Conservation (phyloP, 1,140 invertebrate genomes). For the Cotesia chilonis region DNA sequence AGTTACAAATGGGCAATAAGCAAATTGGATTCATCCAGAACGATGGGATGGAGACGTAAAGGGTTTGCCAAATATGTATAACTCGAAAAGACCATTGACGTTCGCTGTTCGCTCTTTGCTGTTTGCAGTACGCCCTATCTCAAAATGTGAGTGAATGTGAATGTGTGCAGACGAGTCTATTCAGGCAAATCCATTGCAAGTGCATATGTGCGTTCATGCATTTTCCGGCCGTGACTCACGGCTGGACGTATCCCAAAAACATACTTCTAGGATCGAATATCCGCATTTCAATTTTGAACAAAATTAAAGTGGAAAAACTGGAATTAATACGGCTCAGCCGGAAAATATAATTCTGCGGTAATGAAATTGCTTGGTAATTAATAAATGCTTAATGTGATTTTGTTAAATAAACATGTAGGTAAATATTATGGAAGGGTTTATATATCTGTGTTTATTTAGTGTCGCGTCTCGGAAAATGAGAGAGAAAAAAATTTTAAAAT, state of each 20-base stretch:
- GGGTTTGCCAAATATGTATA: conserved; percentile 50
- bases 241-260: conserved; percentile 46
- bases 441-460: no score
- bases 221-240: conserved; percentile 34
- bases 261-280: conserved; percentile 37
- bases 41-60: conserved; percentile 28
- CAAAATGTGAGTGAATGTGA: conserved; percentile 17
- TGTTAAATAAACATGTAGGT: no score
- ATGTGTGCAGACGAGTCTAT: conserved; percentile 19
- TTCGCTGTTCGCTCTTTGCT: conserved; percentile 29
- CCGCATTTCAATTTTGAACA: background rate
- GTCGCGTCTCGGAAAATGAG: no score
- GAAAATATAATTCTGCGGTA: conserved; percentile 30
- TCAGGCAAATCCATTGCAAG: conserved; percentile 35
- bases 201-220: conserved; percentile 34
- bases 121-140: background rate
- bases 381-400: no score
- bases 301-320: background rate
- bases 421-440: no score
- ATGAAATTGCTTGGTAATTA: no score
- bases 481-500: no score
- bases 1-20: conserved; percentile 52
- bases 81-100: conserved; percentile 41
- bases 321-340: conserved; percentile 14
- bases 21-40: conserved; percentile 49